Base-by-base conservation (phyloP, 1,140 invertebrate species). In the Leptestheria dahalacensis region DNA sequence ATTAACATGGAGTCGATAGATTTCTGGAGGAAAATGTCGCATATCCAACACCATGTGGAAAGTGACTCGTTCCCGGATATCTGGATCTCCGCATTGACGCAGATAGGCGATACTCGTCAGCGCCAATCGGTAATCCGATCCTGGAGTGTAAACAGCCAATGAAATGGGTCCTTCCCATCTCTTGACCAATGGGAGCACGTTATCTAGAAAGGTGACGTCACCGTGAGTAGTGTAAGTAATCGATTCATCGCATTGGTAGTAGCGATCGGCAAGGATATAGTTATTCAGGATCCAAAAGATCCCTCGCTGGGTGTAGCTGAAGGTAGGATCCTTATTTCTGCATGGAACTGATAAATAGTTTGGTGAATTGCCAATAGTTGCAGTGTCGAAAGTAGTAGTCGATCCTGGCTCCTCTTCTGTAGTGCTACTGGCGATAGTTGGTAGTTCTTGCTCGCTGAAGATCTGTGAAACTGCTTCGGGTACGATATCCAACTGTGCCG, bases 141-240 rank as follows among this genome's bases (percentile, higher is more conserved):
- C 84, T 0, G 85, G 85, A 9, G 83, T 82, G 72, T 87, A 85
- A 61, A 88, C 76, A 2, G 83, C 82, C 47, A 88, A 70, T 67
- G 84, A 86, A 9, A 88, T 74, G 0, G 85, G 85, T 1, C 81
- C 83, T 55, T 74, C 69, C 80, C 80, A 83, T 11, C 70, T 73
- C 67, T 89, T 81, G 63, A 91, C 72, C 64, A 94, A 73, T 33
- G 87, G 86, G 68, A 84, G 80, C 52, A 92, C 74, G 73, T 95
- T 93, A 69, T 92, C 87, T 64, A 94, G 77, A 73, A 91, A 92
- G 55, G 89, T 90, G 69, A 83, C 91, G 67, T 91, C 88, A 1
- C 86, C 88, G 69, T 93, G 91, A 9, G 91, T 94, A 1, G 90
- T 91, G 67, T 92, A 91, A 0, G 91, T 95, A 33, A 95, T 78